phyloP scores from a whole-genome alignment of 2,888 invertebrate genomes.

The Plusia festucae region DNA sequence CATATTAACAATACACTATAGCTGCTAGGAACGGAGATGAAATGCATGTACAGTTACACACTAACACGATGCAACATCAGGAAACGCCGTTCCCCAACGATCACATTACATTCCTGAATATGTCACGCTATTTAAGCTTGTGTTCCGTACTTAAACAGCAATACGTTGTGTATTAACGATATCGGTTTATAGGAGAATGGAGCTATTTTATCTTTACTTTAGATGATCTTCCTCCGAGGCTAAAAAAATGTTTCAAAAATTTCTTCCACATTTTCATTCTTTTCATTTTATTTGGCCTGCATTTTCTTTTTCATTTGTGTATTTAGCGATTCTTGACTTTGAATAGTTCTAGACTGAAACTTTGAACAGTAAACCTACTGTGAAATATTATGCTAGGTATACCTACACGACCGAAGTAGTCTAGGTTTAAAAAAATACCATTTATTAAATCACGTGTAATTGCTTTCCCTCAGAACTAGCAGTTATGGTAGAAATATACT shows the following conservation, averaged over 20 bases:
- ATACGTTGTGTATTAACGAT: not conserved
- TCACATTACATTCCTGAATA: not conserved
- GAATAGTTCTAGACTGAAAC: no score
- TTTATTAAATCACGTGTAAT: no score
- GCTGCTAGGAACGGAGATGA: not conserved
- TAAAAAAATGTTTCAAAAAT: no score
- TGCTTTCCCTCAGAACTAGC: slow-evolving; percentile 18
- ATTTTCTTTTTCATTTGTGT: no score
- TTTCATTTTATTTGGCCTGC: no score
- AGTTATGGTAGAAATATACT: not conserved
- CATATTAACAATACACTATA: not conserved
- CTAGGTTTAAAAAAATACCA: slow-evolving; percentile 9
- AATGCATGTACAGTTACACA: not conserved
- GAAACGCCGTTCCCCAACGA: not conserved
- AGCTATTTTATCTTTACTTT: no score
- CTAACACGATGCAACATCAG: not conserved
- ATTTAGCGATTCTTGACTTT: no score
- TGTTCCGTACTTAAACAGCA: not conserved
- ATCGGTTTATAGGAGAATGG: not conserved
- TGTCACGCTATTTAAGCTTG: not conserved
- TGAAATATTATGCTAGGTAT: no score
- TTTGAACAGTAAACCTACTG: no score
- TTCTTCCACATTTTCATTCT: no score
- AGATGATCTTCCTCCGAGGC: no score
- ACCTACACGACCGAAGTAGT: no score